A percentile compares a stretch with the other conserved stretches of the same genome.
phyloP scores from a whole-genome alignment of 2,888 invertebrate species.

The Ditula angustiorana region DNA sequence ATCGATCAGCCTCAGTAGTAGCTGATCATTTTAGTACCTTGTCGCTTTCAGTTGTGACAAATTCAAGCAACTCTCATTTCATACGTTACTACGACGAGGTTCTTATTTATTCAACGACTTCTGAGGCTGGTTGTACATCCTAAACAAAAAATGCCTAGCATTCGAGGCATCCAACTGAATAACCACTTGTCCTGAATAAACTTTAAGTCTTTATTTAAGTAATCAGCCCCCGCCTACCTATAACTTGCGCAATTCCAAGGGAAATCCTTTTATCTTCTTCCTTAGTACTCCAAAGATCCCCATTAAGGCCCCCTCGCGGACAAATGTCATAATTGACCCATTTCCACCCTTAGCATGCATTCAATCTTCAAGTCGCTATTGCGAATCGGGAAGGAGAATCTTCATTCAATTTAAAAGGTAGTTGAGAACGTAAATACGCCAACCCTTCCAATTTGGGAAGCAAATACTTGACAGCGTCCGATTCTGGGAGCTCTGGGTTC shows the following conservation, averaged over 20 bases:
- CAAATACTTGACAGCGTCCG: not conserved
- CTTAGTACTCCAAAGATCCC: not conserved
- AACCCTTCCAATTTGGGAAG: constrained; percentile 15
- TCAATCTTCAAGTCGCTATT: not conserved
- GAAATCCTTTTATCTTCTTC: not conserved
- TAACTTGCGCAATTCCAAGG: not conserved
- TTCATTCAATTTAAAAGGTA: constrained; percentile 10
- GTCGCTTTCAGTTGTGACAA: no score
- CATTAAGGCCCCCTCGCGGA: not conserved
- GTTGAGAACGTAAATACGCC: constrained; percentile 4
- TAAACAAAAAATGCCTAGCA: no score
- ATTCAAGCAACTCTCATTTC: no score
- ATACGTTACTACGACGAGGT: no score
- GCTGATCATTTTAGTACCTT: no score
- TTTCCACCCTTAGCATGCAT: constrained; percentile 1
- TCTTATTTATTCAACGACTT: no score
- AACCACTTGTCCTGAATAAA: no score
- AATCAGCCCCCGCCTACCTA: no score
- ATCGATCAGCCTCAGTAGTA: no score
- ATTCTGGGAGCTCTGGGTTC: not conserved
- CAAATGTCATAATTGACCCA: not conserved
- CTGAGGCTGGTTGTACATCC: no score
- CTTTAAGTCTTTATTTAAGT: no score
- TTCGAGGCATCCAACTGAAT: no score
- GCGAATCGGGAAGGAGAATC: not conserved